Conservation (phyloP, 2,888 invertebrate genomes). For the Meta bourneti region DNA sequence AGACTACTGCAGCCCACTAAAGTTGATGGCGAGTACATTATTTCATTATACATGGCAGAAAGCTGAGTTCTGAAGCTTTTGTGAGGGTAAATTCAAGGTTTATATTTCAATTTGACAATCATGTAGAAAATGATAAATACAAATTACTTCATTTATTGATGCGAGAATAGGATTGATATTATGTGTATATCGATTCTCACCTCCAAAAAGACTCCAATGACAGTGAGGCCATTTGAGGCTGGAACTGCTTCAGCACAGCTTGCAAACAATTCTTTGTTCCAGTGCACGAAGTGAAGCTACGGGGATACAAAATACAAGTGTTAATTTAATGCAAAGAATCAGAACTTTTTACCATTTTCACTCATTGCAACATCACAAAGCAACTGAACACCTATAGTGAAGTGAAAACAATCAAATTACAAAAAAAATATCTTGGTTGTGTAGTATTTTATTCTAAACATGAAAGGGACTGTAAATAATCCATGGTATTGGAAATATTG, state of each 20-base stretch:
- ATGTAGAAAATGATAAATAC: no score
- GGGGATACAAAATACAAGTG: conserved; percentile 78
- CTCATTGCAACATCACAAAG: not conserved
- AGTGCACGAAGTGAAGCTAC: conserved; percentile 94
- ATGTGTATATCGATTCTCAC: conserved; percentile 82
- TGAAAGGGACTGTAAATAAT: not conserved
- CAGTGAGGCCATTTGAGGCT: conserved; percentile 92
- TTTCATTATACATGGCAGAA: no score
- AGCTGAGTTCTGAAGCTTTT: no score
- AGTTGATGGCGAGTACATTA: no score
- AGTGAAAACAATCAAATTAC: not conserved
- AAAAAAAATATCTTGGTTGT: not conserved
- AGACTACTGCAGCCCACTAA: no score
- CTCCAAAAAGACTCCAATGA: conserved; percentile 92
- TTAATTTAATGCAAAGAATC: not conserved
- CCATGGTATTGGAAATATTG: no score
- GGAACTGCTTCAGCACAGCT: conserved; percentile 91
- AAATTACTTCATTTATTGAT: no score
- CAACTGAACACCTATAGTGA: not conserved
- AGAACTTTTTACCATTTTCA: not conserved
- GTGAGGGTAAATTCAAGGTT: no score
- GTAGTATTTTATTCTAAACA: not conserved
- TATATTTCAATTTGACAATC: no score
- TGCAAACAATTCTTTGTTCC: conserved; percentile 92
- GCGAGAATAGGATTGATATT: no score